phyloP scores from a whole-genome alignment of 2,888 invertebrate genomes.

The Trachelus tabidus region DNA sequence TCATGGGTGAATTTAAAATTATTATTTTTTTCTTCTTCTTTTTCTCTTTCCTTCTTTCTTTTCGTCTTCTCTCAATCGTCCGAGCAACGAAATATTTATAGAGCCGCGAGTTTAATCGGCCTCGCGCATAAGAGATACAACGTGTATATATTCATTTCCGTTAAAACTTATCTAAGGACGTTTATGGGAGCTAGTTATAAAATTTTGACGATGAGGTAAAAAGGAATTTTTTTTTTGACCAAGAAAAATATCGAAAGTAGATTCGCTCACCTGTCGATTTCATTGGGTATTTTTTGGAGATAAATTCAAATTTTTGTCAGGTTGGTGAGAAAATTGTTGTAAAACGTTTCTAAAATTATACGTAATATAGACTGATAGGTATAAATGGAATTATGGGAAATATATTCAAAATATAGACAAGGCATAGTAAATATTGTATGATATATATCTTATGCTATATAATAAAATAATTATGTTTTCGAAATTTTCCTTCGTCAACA shows the following conservation, averaged over 20 bases:
- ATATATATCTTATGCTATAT: too few relatives aligned
- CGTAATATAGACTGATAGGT: too few relatives aligned
- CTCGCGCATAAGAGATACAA: not conserved
- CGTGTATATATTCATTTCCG: not conserved
- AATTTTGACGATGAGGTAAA: not conserved
- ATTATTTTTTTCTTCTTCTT: not conserved
- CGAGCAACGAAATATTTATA: not conserved
- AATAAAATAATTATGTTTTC: too few relatives aligned
- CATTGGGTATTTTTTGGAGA: too few relatives aligned
- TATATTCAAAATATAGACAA: too few relatives aligned
- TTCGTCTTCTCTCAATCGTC: not conserved
- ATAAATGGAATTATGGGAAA: too few relatives aligned
- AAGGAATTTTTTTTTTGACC: not conserved
- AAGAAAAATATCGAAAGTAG: not conserved
- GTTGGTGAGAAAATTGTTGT: too few relatives aligned
- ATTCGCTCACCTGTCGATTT: not conserved
- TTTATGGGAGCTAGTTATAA: not conserved
- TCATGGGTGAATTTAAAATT: not conserved
- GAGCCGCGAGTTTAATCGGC: not conserved
- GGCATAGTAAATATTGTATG: too few relatives aligned
- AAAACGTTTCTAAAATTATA: too few relatives aligned
- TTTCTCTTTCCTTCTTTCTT: not conserved
- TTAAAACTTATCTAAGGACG: not conserved
- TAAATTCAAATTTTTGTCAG: too few relatives aligned
- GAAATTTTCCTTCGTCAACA: too few relatives aligned